These are phyloP conservation scores for Cyanistes caeruleus DNA, from an alignment of 2,113 vertebrate genomes.

Conservation along the genomic window DNA sequence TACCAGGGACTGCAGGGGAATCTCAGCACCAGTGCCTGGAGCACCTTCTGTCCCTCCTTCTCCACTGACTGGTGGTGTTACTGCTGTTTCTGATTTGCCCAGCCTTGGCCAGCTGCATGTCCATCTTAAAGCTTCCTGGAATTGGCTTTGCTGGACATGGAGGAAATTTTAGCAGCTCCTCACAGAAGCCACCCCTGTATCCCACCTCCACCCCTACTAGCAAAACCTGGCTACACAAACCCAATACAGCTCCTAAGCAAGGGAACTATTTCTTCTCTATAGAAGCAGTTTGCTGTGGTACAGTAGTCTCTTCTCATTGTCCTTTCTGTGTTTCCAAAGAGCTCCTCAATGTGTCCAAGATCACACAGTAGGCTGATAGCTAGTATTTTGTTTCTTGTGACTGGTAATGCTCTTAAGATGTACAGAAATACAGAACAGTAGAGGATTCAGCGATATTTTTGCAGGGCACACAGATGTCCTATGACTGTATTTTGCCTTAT, in stretches of 20 bases:
- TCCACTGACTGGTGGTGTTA: background rate
- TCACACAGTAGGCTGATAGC: background rate
- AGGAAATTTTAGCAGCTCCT: background rate
- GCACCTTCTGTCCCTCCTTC: too few relatives aligned
- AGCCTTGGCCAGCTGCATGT: background rate
- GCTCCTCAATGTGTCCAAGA: background rate
- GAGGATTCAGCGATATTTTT: background rate
- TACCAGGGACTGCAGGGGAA: rapidly evolving
- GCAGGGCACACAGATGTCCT: background rate
- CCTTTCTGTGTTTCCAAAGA: background rate
- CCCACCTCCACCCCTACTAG: background rate
- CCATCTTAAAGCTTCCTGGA: background rate
- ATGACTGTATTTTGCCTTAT: background rate
- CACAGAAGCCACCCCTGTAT: background rate
- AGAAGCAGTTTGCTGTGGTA: background rate
- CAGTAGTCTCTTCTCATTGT: background rate
- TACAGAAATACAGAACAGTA: background rate
- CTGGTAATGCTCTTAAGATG: background rate
- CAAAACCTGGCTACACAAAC: background rate
- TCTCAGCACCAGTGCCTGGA: too few relatives aligned
- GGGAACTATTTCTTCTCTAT: background rate
- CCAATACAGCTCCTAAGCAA: background rate
- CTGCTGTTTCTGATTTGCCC: background rate
- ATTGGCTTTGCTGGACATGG: background rate
- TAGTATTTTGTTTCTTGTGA: background rate